Percentiles rank a stretch among this genome's conserved stretches.
phyloP scores from a whole-genome alignment of 2,888 invertebrate genomes.

The Tipula helvola region DNA sequence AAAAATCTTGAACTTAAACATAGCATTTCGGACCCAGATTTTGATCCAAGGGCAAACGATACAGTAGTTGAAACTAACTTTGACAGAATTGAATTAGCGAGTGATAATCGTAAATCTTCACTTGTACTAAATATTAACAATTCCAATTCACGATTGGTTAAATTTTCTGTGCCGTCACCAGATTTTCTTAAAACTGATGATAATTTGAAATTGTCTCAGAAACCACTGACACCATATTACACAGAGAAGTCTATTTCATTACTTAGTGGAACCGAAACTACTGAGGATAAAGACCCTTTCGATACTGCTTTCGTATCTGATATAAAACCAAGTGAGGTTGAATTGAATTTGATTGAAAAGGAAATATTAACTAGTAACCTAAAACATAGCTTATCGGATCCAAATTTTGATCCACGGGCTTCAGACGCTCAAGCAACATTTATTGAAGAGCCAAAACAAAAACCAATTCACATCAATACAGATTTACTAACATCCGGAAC shows the following conservation, averaged over 20 bases:
- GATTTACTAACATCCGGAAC: slow-evolving; percentile 35
- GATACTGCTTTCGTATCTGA: slow-evolving; percentile 74
- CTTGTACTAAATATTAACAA: slow-evolving; percentile 44
- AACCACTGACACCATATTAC: slow-evolving; percentile 74
- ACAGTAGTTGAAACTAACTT: slow-evolving; percentile 16
- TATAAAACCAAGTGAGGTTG: slow-evolving; percentile 62
- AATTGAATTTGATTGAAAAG: slow-evolving; percentile 61
- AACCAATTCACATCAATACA: slow-evolving; percentile 30
- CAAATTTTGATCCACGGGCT: slow-evolving; percentile 44
- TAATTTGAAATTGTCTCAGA: slow-evolving; percentile 47
- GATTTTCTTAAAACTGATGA: slow-evolving; percentile 42
- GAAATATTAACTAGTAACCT: slow-evolving; percentile 46
- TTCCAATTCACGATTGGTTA: slow-evolving; percentile 32
- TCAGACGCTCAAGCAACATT: slow-evolving; percentile 19
- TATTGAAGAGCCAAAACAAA: slow-evolving; percentile 6
- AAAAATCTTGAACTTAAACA: slow-evolving; percentile 30
- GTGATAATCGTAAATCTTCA: slow-evolving; percentile 43
- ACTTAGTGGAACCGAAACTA: slow-evolving; percentile 40
- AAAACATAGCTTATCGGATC: slow-evolving; percentile 48
- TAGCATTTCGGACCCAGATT: slow-evolving; percentile 61
- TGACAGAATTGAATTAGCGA: slow-evolving; percentile 16
- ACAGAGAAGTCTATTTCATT: slow-evolving; percentile 40
- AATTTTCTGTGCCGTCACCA: slow-evolving; percentile 46
- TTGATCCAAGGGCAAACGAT: slow-evolving; percentile 61
- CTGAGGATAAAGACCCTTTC: slow-evolving; percentile 58